Base-by-base conservation (phyloP, 37 sponge, comb jelly and placozoan genomes). In the Corticium candelabrum region DNA sequence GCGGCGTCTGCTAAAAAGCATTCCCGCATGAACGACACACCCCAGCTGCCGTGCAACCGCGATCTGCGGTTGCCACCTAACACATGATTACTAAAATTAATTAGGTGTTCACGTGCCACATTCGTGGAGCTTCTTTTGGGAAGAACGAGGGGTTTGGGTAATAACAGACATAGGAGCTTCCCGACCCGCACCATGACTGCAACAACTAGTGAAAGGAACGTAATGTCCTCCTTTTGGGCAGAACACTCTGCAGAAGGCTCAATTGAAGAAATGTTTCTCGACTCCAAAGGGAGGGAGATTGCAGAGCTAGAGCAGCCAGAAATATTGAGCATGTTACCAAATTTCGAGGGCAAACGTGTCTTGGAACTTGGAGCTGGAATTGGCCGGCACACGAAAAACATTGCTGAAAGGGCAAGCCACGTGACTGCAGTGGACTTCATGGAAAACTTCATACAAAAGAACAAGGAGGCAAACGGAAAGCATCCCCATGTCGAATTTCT, bases 281-380 rank as follows among this genome's bases (percentile, higher is more conserved):
- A 50, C 21, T 50, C 62, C 15, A 50, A 50, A 11, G 84, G 78
- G 38, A 37, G 37, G 40, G 38, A 35, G 21, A 1, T 83, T n/a
- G 38, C 37, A 37, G 32, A 33, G n/a, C 41, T 11, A 7, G 85
- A 84, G 5, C 34, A 40, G 27, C 37, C 69, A 35, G 85, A 84
- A 43, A 37, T 84, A 15, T 21, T 81, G 37, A 5, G 75, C 1
- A 27, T 74, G 35, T 35, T 85, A 15, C 81, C 86, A 4, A 68
- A 81, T 34, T 37, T 82, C 35, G 31, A 79, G 37, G 84, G 67
- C 15, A 79, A 77, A 75, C 34, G 37, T 15, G 84, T 87, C 11
- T 37, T 87, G 56, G 88, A 87, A 68, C 39, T 87, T 1, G 88
- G 80, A 36, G 88, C 83, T 41, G 88, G 88, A 3, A 82, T 82